Evolutionary conservation across 2,113 vertebrate species (phyloP), one percentile per base, ranked within the genome.

Genomic region (Galeopterus variegatus): DNA sequence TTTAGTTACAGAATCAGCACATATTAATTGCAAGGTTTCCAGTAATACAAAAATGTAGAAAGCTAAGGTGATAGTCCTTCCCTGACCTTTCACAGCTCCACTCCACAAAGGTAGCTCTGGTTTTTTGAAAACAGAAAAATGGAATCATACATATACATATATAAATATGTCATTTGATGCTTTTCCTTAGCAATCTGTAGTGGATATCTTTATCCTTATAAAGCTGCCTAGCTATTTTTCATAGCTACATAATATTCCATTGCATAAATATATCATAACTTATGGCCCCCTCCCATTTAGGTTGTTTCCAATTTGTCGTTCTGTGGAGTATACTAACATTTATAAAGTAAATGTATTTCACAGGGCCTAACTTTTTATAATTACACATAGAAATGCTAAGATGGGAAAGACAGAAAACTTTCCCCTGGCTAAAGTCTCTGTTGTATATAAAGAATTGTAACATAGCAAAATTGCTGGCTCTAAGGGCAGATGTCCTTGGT

Each of bases 1-100:
- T 75, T 92, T 88, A 86, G 54, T 52, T 93, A 45, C 23, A 87
- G 26, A 79, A 95, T 15, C 69, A 88, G 70, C 56, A 41, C 50
- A 80, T 18, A 17, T 67, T 93, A 52, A 93, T 36, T 72, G 28
- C 48, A 87, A 95, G 72, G 36, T 65, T 95, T 23, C 19, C 17
- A 94, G n/a, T 52, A 84, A 76, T 28, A 83, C 41, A 76, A 77
- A 95, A 80, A 23, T 48, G 3, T 17, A 19, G 50, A 65, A 88
- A 73, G 50, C 48, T n/a, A 36, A 90, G 62, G 69, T 6, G 7
- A 88, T 50, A 31, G 19, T 6, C 5, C 4, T 88, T 82, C 54
- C n/a, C 48, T 92, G 13, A 33, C n/a, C 54, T 84, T 41, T 31
- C 13, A 11, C 31, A 90, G 0, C 58, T 8, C 56, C 9, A 24